Conservation (phyloP, 2,113 vertebrate species). For the Scalopus aquaticus region DNA sequence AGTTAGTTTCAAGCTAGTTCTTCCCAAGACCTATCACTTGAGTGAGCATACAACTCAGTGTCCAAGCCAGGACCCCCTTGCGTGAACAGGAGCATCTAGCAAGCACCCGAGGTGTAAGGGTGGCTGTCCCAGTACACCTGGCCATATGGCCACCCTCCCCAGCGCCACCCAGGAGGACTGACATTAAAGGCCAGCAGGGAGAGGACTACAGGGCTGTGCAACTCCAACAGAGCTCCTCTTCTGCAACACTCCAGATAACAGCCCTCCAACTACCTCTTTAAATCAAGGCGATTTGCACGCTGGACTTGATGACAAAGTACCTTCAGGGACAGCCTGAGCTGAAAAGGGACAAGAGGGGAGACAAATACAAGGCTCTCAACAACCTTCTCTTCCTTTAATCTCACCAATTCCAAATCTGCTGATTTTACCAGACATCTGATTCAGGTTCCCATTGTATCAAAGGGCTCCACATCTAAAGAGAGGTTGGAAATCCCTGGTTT, state of each 20-base stretch:
- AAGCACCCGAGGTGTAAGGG: neutral
- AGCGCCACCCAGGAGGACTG: neutral
- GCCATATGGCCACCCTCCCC: neutral
- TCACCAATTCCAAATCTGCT: neutral
- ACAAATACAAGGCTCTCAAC: neutral
- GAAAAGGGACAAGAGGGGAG: neutral
- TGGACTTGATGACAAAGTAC: neutral
- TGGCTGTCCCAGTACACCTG: neutral
- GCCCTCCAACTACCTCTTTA: neutral
- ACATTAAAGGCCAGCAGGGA: neutral
- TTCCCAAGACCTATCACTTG: neutral
- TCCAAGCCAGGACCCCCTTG: neutral
- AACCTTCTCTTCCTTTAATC: neutral
- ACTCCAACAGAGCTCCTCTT: neutral
- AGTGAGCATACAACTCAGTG: neutral
- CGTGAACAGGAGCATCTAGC: neutral
- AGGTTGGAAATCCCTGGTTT: neutral
- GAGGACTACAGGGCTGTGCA: neutral
- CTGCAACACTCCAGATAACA: neutral
- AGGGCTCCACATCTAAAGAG: neutral
- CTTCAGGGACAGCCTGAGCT: neutral
- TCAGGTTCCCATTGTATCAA: neutral
- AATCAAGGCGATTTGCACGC: neutral
- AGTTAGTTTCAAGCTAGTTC: neutral
- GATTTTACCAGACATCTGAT: neutral